Evolutionary conservation across 2,113 vertebrate species (phyloP), one percentile per base, ranked within the genome.

Genomic region (Tenrec ecaudatus): DNA sequence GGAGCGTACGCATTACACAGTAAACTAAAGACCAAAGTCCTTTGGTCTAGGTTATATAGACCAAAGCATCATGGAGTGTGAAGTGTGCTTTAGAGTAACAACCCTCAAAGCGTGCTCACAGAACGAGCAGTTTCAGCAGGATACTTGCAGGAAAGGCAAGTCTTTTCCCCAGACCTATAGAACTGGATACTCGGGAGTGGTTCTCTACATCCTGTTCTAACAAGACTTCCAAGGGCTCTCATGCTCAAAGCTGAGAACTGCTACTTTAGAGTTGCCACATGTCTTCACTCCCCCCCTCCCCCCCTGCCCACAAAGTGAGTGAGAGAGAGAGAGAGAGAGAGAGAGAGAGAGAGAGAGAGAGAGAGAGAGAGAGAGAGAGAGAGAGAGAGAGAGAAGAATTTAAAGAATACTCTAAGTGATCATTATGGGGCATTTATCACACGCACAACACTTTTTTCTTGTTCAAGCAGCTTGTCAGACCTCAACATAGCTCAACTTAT

Each of bases 401-500:
- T 85, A 89, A 86, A 76, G 6, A 58, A 57, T 85, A 90, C 73
- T 73, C 85, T 82, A 38, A 86, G 11, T 58, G 64, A 69, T 43
- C 40, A 22, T 73, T 82, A 57, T 92, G 38, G 36, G 64, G 60
- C 12, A 25, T 15, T 38, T 89, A 69, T 60, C 14, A 75, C 2
- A 64, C 9, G 66, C 2, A 71, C 15, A 4, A 60, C 6, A 93
- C 10, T 25, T 57, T 16, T 36, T 73, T 12, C 6, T 80, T 83
- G 15, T 77, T 19, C 76, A 68, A 87, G 53, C 19, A 60, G 33
- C 6, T 68, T 82, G 27, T 29, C 19, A 92, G 58, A 43, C 2
- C 33, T 92, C 33, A n/a, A 79, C 82, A 29, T 93, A 11, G 73
- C 89, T 92, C 76, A 86, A 57, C 29, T 6, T 62, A 62, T 94